These are phyloP conservation scores for Macrosiphum euphorbiae DNA, from an alignment of 2,888 invertebrate genomes.

Conservation along the genomic window DNA sequence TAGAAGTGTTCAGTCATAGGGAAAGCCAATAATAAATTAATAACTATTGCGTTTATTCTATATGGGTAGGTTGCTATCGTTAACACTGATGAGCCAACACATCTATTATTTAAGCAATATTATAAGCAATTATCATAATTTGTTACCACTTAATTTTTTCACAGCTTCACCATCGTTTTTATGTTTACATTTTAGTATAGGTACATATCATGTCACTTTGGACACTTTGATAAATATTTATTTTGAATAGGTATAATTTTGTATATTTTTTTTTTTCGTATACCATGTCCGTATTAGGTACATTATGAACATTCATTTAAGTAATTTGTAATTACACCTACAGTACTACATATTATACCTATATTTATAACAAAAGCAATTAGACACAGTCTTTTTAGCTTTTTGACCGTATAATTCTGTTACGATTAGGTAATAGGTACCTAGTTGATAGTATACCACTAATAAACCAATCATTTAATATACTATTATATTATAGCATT, in stretches of 20 bases:
- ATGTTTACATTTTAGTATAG: not conserved
- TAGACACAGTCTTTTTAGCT: not conserved
- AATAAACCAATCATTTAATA: not conserved
- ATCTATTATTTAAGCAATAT: not conserved
- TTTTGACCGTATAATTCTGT: not conserved
- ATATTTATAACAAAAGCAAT: not conserved
- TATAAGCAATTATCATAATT: conserved; percentile 18
- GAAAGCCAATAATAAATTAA: conserved; percentile 56
- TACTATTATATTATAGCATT: not conserved
- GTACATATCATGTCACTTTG: not conserved
- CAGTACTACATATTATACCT: not conserved
- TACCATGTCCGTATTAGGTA: not conserved
- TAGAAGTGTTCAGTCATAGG: conserved; percentile 50
- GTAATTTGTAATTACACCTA: not conserved
- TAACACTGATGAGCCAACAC: not conserved
- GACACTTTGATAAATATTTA: not conserved
- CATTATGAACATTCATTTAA: not conserved
- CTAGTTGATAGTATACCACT: too few relatives aligned
- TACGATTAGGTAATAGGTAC: not conserved
- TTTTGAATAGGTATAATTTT: not conserved
- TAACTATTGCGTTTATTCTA: conserved; percentile 11
- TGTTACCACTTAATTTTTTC: not conserved
- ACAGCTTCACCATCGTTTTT: not conserved
- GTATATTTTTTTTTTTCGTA: not conserved
- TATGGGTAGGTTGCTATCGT: not conserved